Percentiles rank a stretch among this genome's conserved stretches.
phyloP scores from a whole-genome alignment of 2,888 invertebrate species.

The Cetonia aurata region DNA sequence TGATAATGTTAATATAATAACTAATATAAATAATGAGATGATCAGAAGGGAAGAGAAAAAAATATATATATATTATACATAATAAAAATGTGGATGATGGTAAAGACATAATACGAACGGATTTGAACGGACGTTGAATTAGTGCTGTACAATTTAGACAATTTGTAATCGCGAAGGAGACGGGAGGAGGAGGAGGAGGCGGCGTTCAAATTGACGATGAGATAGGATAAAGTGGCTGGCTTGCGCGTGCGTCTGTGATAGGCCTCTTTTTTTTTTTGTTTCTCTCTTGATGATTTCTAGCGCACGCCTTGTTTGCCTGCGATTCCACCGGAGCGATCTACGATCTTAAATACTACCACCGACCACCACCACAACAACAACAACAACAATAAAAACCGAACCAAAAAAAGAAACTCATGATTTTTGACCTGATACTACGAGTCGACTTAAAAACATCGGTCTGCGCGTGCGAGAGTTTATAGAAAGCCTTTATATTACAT shows the following conservation, averaged over 20 bases:
- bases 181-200: conserved; percentile 47
- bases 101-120: conserved; percentile 49
- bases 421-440: conserved; percentile 9
- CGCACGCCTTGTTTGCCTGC: conserved; percentile 54
- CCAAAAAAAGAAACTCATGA: not conserved
- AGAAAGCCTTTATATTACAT: conserved; percentile 10
- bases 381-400: conserved; percentile 9
- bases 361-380: conserved; percentile 40
- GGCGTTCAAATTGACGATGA: not conserved
- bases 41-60: no score
- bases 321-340: conserved; percentile 47
- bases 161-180: conserved; percentile 42
- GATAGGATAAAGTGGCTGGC: conserved; percentile 45
- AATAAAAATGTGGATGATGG: no score
- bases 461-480: not conserved
- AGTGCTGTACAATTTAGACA: conserved; percentile 59
- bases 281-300: conserved; percentile 30
- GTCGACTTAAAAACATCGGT: no score
- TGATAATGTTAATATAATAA: conserved; percentile 56
- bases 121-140: conserved; percentile 56
- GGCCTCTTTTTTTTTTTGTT: conserved; percentile 53
- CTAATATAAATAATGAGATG: conserved; percentile 10
- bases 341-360: conserved; percentile 27
- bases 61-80: no score
- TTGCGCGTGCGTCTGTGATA: conserved; percentile 64